phyloP scores from a whole-genome alignment of 64 coral and sea anemone genomes.

The Montipora cactus region DNA sequence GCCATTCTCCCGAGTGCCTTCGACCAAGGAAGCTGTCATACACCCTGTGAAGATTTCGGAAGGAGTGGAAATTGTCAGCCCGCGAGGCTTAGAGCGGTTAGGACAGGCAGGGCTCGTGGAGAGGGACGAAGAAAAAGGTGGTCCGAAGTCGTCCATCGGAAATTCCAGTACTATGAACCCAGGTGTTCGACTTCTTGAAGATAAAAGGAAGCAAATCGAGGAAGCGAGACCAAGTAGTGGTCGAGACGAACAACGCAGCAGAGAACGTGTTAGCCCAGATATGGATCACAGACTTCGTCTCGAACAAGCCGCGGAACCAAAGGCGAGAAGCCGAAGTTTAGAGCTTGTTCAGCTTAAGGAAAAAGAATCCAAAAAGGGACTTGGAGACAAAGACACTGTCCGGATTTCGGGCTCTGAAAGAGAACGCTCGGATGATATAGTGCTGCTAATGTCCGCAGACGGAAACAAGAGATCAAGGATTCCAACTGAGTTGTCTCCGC shows the following conservation, averaged over 20 bases:
- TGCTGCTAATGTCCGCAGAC: slow-evolving; percentile 24
- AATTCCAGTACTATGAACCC: slow-evolving; percentile 54
- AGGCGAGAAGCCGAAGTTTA: slow-evolving; percentile 49
- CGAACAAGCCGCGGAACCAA: slow-evolving; percentile 58
- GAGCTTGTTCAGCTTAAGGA: slow-evolving; percentile 75
- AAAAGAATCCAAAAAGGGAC: slow-evolving; percentile 70
- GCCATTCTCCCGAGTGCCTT: slow-evolving; percentile 34
- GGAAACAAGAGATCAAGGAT: slow-evolving; percentile 52
- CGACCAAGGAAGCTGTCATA: slow-evolving; percentile 47
- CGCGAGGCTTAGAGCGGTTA: slow-evolving; percentile 29
- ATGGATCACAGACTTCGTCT: slow-evolving; percentile 56
- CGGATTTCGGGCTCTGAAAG: slow-evolving; percentile 49
- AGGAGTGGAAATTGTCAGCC: slow-evolving; percentile 55
- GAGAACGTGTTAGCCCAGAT: slow-evolving; percentile 27
- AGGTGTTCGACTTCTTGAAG: slow-evolving; percentile 38
- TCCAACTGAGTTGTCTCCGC: slow-evolving; percentile 54
- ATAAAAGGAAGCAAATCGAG: slow-evolving; percentile 41
- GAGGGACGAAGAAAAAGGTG: background rate
- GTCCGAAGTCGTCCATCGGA: slow-evolving; percentile 32
- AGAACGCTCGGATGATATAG: slow-evolving; percentile 62
- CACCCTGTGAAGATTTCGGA: slow-evolving; percentile 67
- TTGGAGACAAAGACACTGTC: slow-evolving; percentile 53
- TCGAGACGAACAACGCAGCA: slow-evolving; percentile 38
- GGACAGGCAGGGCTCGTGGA: slow-evolving; percentile 6
- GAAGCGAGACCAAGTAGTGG: slow-evolving; percentile 15